Conservation (phyloP, 2,888 invertebrate genomes). For the Drosophila neonasuta region DNA sequence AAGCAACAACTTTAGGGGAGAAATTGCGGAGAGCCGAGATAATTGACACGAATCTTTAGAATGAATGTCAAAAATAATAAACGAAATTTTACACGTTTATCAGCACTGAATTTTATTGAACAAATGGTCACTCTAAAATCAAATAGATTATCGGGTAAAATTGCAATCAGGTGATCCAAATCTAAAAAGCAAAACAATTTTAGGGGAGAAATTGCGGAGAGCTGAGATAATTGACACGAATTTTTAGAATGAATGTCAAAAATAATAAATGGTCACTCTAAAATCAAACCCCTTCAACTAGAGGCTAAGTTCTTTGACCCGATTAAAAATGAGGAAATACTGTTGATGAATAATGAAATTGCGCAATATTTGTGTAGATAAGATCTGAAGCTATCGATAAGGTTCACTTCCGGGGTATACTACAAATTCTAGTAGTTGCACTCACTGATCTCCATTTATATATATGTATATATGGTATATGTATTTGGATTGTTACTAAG, state of each 20-base stretch:
- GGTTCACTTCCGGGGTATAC: not conserved
- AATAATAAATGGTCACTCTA: not conserved
- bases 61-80: too few relatives aligned
- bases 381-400: constrained; percentile 11
- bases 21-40: too few relatives aligned
- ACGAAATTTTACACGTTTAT: too few relatives aligned
- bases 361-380: constrained; percentile 4
- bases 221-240: too few relatives aligned
- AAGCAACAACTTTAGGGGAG: not conserved
- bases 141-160: not conserved
- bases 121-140: too few relatives aligned
- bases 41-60: too few relatives aligned
- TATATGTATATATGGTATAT: not conserved
- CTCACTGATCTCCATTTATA: constrained; percentile 1
- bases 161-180: constrained; percentile 8
- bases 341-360: constrained; percentile 18
- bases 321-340: constrained; percentile 5
- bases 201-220: too few relatives aligned
- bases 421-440: not conserved
- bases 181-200: not conserved
- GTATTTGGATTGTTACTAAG: not conserved
- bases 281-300: not conserved
- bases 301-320: constrained; percentile 15
- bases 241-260: too few relatives aligned
- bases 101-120: not conserved